Evolutionary conservation across 2,797 vertebrate genomes (phyloP).

Genomic region (Pangasius macronema): DNA sequence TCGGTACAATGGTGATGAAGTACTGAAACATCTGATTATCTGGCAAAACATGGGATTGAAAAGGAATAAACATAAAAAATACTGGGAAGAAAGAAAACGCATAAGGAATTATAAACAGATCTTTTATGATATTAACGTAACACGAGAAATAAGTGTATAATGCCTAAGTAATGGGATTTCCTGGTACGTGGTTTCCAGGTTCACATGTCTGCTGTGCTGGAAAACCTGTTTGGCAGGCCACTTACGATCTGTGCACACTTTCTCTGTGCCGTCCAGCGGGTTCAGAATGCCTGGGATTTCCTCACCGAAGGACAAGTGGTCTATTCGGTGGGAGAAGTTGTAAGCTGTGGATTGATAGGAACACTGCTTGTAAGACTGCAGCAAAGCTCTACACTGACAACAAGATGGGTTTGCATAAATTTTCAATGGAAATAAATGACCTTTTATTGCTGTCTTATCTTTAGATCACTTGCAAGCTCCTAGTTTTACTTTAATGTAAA

Average conservation of each 20-base stretch:
- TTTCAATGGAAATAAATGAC: background rate
- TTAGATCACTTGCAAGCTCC: background rate
- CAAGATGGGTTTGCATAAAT: constrained; percentile 14
- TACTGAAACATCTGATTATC: constrained; percentile 99
- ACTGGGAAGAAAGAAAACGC: background rate
- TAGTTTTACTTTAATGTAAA: background rate
- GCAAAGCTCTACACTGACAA: background rate
- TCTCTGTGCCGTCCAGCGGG: constrained; percentile 95
- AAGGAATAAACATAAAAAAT: background rate
- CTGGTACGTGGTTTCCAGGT: background rate
- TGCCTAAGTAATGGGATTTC: background rate
- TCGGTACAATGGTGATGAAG: constrained; percentile 98
- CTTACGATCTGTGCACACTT: constrained; percentile 88
- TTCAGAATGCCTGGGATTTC: constrained; percentile 91
- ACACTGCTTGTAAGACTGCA: background rate
- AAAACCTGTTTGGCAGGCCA: constrained; percentile 25
- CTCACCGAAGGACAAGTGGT: constrained; percentile 97
- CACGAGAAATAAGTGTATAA: background rate
- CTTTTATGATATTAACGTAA: background rate
- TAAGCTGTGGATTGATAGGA: constrained; percentile 74
- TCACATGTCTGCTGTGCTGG: background rate
- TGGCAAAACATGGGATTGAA: constrained; percentile 56
- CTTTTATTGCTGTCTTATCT: too few species aligned
- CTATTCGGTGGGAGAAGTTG: constrained; percentile 98
- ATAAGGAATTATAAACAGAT: background rate